Percentiles rank a stretch among this genome's conserved stretches.
Evolutionary conservation across 1,140 invertebrate species (phyloP).

Genomic region (Drosophila melanica): DNA sequence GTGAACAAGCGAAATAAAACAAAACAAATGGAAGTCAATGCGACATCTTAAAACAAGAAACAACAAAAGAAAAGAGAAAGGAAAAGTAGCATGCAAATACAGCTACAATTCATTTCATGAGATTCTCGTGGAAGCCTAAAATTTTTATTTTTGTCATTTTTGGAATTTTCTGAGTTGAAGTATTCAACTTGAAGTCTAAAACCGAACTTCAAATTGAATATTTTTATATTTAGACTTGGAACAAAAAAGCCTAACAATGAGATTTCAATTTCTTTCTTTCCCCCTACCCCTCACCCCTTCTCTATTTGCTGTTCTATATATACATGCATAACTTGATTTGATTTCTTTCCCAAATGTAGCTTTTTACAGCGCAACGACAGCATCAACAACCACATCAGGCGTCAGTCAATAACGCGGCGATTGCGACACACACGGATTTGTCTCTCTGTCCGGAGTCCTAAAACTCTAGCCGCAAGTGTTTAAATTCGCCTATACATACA

Average conservation of each 20-base stretch:
- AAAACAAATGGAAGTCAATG: conserved; percentile 46
- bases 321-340: conserved; percentile 76
- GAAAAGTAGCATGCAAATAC: conserved; percentile 36
- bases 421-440: conserved; percentile 38
- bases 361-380: conserved; percentile 69
- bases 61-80: conserved; percentile 32
- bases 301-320: conserved; percentile 65
- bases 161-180: conserved; percentile 39
- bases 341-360: conserved; percentile 82
- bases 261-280: conserved; percentile 44
- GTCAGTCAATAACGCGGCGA: conserved; percentile 41
- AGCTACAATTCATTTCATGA: conserved; percentile 44
- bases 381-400: conserved; percentile 38
- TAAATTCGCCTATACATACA: conserved; percentile 28
- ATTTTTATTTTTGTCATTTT: conserved; percentile 34
- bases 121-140: conserved; percentile 20
- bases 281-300: neutral
- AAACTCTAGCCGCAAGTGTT: conserved; percentile 64
- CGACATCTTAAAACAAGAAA: conserved; percentile 43
- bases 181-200: conserved; percentile 68
- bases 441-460: conserved; percentile 53
- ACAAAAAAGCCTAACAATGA: conserved; percentile 37
- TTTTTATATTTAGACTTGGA: conserved; percentile 39
- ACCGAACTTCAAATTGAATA: conserved; percentile 62
- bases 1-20: conserved; percentile 56